Percentiles rank a stretch among this genome's conserved stretches.
phyloP scores from a whole-genome alignment of 2,113 vertebrate species.

The Pyrgilauda ruficollis region DNA sequence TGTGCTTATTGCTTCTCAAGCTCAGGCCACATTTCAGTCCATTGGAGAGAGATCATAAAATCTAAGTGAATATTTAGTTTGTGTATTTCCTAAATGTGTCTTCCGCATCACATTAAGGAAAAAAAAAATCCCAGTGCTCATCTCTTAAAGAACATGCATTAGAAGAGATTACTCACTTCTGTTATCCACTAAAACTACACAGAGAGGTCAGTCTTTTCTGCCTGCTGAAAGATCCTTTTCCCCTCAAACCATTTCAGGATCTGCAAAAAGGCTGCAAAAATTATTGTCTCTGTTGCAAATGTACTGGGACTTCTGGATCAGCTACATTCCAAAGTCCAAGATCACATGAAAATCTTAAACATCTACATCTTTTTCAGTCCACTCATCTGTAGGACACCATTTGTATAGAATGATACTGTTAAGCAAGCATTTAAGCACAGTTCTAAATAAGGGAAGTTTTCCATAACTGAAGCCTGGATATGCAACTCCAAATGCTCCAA shows the following conservation, averaged over 20 bases:
- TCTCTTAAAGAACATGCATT: not conserved
- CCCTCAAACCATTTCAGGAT: not conserved
- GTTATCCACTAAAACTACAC: not conserved
- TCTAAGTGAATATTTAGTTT: not conserved
- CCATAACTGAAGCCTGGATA: not conserved
- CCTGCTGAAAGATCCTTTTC: not conserved
- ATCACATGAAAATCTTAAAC: not conserved
- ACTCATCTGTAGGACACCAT: not conserved
- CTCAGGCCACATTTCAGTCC: not conserved
- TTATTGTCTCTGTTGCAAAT: not conserved
- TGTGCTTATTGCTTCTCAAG: not conserved
- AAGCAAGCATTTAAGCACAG: not conserved
- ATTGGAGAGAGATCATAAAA: conserved; percentile 9
- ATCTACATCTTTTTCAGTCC: not conserved
- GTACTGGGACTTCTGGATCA: not conserved
- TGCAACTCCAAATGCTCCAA: not conserved
- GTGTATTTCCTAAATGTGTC: not conserved
- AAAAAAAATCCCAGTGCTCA: not conserved
- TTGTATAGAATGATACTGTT: not conserved
- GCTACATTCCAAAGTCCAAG: not conserved
- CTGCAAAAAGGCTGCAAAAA: not conserved
- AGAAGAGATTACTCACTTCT: not conserved
- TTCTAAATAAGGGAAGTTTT: not conserved
- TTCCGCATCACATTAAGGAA: not conserved
- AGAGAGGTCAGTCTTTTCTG: not conserved